Percentiles rank a stretch among this genome's conserved stretches.
These are phyloP conservation scores for Gadopsis marmoratus DNA, from an alignment of 2,797 vertebrate species.

Conservation along the genomic window DNA sequence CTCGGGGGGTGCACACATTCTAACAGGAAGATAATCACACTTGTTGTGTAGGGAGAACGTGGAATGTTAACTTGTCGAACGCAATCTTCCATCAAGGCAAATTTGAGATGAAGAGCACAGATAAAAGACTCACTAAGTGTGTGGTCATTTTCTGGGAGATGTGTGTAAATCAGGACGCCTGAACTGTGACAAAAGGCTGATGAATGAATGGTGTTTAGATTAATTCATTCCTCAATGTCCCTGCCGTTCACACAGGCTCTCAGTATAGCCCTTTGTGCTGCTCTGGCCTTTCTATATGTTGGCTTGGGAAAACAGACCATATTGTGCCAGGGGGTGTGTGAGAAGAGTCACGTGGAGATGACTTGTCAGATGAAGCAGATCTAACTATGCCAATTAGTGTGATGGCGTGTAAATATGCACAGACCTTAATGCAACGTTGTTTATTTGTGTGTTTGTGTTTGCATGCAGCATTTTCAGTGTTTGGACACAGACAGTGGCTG, in stretches of 20 bases:
- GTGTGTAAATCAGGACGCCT: constrained; percentile 55
- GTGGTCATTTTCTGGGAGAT: constrained; percentile 52
- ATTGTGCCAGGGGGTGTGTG: constrained; percentile 59
- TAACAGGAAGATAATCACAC: constrained; percentile 21
- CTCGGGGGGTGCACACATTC: constrained; percentile 4
- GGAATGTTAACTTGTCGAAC: constrained; percentile 19
- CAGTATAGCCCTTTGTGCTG: constrained; percentile 64
- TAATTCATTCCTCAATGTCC: constrained; percentile 63
- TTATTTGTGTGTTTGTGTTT: constrained; percentile 32
- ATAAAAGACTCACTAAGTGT: constrained; percentile 29
- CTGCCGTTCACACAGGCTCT: constrained; percentile 54
- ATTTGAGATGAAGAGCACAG: constrained; percentile 31
- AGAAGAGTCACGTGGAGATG: constrained; percentile 40
- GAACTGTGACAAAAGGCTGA: constrained; percentile 61
- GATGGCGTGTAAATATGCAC: constrained; percentile 36
- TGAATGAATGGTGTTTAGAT: constrained; percentile 66
- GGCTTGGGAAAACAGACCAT: constrained; percentile 40
- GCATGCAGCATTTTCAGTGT: constrained; percentile 38
- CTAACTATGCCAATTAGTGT: constrained; percentile 36
- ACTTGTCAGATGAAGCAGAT: constrained; percentile 34
- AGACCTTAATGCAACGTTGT: constrained; percentile 20
- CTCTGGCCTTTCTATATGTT: constrained; percentile 44
- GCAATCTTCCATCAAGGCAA: constrained; percentile 18
- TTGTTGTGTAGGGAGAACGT: constrained; percentile 17
- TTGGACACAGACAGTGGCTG: constrained; percentile 59